Evolutionary conservation across 92 coral and sea anemone genomes (phyloP).

Genomic region (Plumapathes pennacea): DNA sequence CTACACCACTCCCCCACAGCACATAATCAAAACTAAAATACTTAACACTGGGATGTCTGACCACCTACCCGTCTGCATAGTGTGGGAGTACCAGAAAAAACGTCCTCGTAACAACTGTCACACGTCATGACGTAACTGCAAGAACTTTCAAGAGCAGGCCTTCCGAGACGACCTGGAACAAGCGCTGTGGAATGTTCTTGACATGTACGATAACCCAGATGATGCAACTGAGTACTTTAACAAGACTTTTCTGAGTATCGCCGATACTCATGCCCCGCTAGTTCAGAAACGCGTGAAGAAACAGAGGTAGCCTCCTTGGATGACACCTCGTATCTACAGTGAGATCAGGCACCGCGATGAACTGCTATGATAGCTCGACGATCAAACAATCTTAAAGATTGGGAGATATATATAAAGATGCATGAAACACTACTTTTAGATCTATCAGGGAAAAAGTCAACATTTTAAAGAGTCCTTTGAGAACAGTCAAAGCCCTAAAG

Average conservation of each 20-base stretch:
- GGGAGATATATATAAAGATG: neutral
- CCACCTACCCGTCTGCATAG: conserved; percentile 9
- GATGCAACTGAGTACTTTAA: neutral
- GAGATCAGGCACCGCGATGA: conserved; percentile 10
- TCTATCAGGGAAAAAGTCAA: too few relatives aligned
- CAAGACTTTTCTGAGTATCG: neutral
- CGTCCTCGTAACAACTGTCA: neutral
- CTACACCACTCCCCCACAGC: neutral
- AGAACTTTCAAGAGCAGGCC: conserved; percentile 1
- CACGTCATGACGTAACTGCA: neutral
- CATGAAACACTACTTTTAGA: too few relatives aligned
- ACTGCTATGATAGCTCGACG: neutral
- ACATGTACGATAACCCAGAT: neutral
- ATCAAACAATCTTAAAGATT: neutral
- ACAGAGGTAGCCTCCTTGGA: conserved; percentile 11
- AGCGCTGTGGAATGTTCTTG: neutral
- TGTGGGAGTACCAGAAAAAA: neutral
- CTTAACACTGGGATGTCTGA: conserved; percentile 1
- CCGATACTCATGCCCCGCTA: neutral
- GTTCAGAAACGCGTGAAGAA: neutral
- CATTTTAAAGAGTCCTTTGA: too few relatives aligned
- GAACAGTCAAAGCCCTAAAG: too few relatives aligned
- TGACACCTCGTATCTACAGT: conserved; percentile 6
- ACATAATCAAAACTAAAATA: neutral
- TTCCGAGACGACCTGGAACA: neutral